Evolutionary conservation across 2,888 invertebrate species (phyloP), one percentile per base, ranked within the genome.

Genomic region (Venusia cambrica): DNA sequence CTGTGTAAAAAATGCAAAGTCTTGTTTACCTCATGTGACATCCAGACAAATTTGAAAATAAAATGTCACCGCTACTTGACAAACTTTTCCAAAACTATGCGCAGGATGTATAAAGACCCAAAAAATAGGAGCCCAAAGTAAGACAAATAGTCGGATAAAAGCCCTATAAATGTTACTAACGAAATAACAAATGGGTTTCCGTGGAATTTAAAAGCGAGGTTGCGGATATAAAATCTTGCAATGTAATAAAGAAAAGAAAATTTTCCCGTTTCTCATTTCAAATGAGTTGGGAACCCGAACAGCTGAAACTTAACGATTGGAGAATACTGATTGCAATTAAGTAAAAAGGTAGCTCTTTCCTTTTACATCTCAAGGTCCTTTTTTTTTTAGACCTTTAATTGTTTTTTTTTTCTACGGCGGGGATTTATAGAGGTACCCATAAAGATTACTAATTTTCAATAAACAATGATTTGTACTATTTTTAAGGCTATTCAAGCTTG

Each of bases 111-210:
- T 22, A 16, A 15, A 7, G 15, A 6, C 16, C 10, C n/a, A 9
- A 9, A 22, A 32, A 32, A 17, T 13, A n/a, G 7, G 6, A 21
- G 11, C 21, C 22, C 21, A 29, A 26, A 38, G 30, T 20, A 50
- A 46, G 43, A 48, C 38, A 40, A 46, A 50, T 43, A 39, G 33
- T 36, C n/a, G 19, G 27, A 45, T 43, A 37, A 45, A 40, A 45
- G 30, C 45, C 36, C 18, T 32, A 38, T 45, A 42, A 49, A 45
- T 40, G 44, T 27, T 30, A 34, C 44, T 51, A 54, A 51, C 46
- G 41, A 49, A 41, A 45, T 51, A 48, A 49, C 40, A 46, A 46
- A 54, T 48, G 43, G 44, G 8, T 25, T 33, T 16, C 14, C 19
- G 5, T 16, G 8, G 12, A 34, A 16, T 35, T 41, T 27, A 22